Percentiles rank a stretch among this genome's conserved stretches.
Evolutionary conservation across 2,113 vertebrate genomes (phyloP).

Genomic region (Tychaedon coryphoeus): DNA sequence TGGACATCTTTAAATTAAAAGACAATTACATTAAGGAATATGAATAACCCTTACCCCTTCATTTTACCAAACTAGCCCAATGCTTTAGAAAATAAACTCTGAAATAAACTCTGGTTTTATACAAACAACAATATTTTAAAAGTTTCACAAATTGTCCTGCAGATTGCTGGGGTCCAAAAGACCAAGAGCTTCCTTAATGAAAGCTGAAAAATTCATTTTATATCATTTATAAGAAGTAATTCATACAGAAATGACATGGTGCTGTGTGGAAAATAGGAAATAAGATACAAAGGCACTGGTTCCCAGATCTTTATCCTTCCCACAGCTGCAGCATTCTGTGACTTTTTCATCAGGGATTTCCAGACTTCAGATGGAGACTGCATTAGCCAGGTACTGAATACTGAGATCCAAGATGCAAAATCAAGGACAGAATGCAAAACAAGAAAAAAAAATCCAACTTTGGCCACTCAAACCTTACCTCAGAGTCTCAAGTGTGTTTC

Average conservation of each 20-base stretch:
- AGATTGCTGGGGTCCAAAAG: background rate
- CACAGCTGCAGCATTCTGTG: background rate
- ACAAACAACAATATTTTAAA: background rate
- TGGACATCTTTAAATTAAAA: slow-evolving; percentile 39
- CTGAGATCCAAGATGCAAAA: background rate
- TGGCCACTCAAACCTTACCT: background rate
- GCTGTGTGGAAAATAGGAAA: background rate
- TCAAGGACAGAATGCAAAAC: background rate
- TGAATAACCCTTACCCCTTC: background rate
- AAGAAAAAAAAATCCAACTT: background rate
- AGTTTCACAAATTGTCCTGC: background rate
- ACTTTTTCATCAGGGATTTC: background rate
- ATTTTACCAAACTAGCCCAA: background rate
- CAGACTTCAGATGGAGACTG: background rate
- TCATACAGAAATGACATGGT: background rate
- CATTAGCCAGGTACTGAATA: background rate
- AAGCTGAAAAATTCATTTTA: background rate
- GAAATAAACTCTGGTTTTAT: background rate
- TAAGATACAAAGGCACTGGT: background rate
- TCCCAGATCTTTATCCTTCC: background rate
- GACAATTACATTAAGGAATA: background rate
- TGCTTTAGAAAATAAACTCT: background rate
- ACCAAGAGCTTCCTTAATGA: background rate
- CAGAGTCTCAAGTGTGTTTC: background rate
- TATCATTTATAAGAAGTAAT: background rate